Percentiles rank a stretch among this genome's conserved stretches.
Conservation (phyloP, 2,797 vertebrate species). For the Gambelia wislizenii region DNA sequence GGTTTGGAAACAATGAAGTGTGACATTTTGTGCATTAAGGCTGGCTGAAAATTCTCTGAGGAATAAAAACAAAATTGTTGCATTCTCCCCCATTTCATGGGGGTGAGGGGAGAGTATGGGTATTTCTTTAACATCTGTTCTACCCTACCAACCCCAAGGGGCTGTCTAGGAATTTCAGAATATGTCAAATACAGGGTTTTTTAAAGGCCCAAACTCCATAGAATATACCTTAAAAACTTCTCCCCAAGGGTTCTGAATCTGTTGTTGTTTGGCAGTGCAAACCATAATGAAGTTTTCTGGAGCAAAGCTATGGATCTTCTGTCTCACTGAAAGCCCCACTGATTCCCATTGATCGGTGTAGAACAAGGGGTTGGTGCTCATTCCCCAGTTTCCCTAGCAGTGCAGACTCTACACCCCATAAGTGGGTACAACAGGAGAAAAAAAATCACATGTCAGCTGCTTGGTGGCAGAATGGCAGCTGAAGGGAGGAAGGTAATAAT, state of each 20-base stretch:
- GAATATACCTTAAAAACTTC: neutral
- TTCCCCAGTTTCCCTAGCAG: no score
- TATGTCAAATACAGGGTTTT: neutral
- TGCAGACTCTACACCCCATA: neutral
- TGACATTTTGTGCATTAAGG: slow-evolving; percentile 63
- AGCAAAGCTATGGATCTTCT: no score
- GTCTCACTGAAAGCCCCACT: no score
- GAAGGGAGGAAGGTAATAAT: neutral
- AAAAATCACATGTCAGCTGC: no score
- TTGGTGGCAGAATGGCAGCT: neutral
- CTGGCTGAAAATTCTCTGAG: slow-evolving; percentile 43
- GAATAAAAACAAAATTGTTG: slow-evolving; percentile 4
- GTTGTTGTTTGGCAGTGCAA: neutral
- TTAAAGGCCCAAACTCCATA: neutral
- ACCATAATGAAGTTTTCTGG: neutral
- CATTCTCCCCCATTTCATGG: neutral
- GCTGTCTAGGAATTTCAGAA: neutral
- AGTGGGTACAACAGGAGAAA: neutral
- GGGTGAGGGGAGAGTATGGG: neutral
- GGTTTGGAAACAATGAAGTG: slow-evolving; percentile 62
- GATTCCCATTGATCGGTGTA: no score
- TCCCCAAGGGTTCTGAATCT: neutral
- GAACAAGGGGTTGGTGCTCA: no score
- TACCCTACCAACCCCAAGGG: neutral
- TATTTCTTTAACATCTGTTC: neutral